Percentiles rank a stretch among this genome's conserved stretches.
Conservation (phyloP, 2,113 vertebrate genomes). For the Lethenteron reissneri region DNA sequence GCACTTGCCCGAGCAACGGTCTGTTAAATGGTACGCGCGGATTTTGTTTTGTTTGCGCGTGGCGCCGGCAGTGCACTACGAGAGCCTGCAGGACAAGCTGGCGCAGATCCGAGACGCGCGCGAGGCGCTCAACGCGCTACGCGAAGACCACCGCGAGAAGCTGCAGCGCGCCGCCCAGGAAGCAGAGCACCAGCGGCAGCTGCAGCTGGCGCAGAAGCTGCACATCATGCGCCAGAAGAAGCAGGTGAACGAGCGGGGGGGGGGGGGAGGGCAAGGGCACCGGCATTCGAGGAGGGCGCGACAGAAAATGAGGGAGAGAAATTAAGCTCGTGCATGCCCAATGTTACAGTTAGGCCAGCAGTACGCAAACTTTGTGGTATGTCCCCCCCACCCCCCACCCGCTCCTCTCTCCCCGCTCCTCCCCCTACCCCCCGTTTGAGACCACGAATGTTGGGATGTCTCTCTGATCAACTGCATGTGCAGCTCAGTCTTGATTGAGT, state of each 20-base stretch:
- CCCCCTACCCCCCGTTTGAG: too few relatives aligned
- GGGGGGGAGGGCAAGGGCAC: not conserved
- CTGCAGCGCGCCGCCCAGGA: constrained; percentile 71
- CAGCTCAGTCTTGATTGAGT: too few relatives aligned
- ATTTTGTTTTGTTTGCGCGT: not conserved
- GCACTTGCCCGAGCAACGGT: too few relatives aligned
- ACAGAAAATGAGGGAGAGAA: too few relatives aligned
- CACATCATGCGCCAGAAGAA: constrained; percentile 99
- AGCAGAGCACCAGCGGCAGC: constrained; percentile 75
- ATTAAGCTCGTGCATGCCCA: too few relatives aligned
- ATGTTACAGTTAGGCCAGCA: not conserved
- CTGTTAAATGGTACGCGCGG: too few relatives aligned
- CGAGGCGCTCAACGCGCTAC: constrained; percentile 63
- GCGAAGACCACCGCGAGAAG: constrained; percentile 85
- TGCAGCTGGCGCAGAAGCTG: constrained; percentile 86
- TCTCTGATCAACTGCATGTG: too few relatives aligned
- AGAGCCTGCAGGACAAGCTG: constrained; percentile 90
- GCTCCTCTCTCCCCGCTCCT: not conserved
- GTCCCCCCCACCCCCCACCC: not conserved
- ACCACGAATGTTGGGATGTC: too few relatives aligned
- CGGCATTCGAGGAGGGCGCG: not conserved
- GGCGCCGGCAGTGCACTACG: constrained; percentile 54
- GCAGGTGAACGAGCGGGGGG: constrained; percentile 30
- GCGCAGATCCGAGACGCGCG: constrained; percentile 80
- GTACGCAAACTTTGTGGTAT: not conserved